Percentiles rank a stretch among this genome's conserved stretches.
Evolutionary conservation across 2,113 vertebrate genomes (phyloP).

Genomic region (Cromileptes altivelis): DNA sequence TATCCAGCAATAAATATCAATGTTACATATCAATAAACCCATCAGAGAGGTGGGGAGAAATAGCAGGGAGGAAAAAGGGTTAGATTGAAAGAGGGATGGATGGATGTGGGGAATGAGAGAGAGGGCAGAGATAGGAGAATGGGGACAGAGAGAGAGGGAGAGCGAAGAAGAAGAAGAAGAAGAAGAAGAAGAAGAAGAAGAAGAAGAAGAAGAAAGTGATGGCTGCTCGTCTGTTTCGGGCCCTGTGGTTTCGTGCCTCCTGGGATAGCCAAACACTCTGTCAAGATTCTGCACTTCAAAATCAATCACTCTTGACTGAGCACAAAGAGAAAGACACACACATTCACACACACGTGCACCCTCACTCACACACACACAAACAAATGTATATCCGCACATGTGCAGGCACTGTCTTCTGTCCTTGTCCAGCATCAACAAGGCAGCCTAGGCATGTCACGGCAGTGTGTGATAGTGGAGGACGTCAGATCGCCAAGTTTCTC

Average conservation of each 20-base stretch:
- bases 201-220: slow-evolving; percentile 57
- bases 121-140: slow-evolving; percentile 51
- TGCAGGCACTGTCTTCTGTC: slow-evolving; percentile 27
- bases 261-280: slow-evolving; percentile 76
- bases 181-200: slow-evolving; percentile 67
- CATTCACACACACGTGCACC: slow-evolving; percentile 16
- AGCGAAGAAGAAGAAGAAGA: slow-evolving; percentile 25
- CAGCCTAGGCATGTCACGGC: slow-evolving; percentile 30
- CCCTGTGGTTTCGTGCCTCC: slow-evolving; percentile 75
- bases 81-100: slow-evolving; percentile 57
- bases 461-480: slow-evolving; percentile 9
- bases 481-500: slow-evolving; percentile 11
- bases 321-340: slow-evolving; percentile 56
- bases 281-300: slow-evolving; percentile 79
- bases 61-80: slow-evolving; percentile 51
- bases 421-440: slow-evolving; percentile 36
- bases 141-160: slow-evolving; percentile 11
- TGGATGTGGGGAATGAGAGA: slow-evolving; percentile 55
- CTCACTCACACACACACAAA: slow-evolving; percentile 29
- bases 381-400: slow-evolving; percentile 38
- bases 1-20: slow-evolving; percentile 79
- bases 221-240: slow-evolving; percentile 62
- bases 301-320: slow-evolving; percentile 79
- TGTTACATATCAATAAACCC: slow-evolving; percentile 83
- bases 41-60: slow-evolving; percentile 62